These are phyloP conservation scores for Dreissena polymorpha DNA, from an alignment of 1,140 invertebrate genomes.

Conservation along the genomic window DNA sequence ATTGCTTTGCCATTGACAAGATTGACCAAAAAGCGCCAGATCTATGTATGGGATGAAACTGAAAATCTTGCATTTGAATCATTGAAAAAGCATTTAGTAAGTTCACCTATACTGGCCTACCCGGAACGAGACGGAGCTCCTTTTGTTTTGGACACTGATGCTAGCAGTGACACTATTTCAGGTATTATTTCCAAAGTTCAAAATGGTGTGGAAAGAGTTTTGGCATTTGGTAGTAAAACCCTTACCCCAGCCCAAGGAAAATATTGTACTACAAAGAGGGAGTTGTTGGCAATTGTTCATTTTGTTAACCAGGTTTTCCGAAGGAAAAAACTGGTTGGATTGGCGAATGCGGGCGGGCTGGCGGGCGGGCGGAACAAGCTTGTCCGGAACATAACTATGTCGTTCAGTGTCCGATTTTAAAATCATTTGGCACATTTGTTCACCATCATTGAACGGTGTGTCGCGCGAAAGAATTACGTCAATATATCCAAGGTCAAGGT, in stretches of 20 bases:
- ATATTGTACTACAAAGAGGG: slow-evolving; percentile 31
- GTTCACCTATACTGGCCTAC: slow-evolving; percentile 16
- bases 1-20: slow-evolving; percentile 12
- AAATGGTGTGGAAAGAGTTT: slow-evolving; percentile 31
- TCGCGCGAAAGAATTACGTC: too few relatives aligned
- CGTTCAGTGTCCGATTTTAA: too few relatives aligned
- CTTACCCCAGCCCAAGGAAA: slow-evolving; percentile 29
- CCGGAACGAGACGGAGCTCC: not conserved
- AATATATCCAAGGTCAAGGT: too few relatives aligned
- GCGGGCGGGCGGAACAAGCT: too few relatives aligned
- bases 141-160: slow-evolving; percentile 36
- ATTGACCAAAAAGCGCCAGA: slow-evolving; percentile 30
- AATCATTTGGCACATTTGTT: too few relatives aligned
- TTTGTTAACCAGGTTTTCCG: too few relatives aligned
- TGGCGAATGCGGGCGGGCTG: too few relatives aligned
- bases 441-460: too few relatives aligned
- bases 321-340: too few relatives aligned
- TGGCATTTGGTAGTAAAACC: slow-evolving; percentile 26
- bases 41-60: slow-evolving; percentile 24
- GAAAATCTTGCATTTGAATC: slow-evolving; percentile 14
- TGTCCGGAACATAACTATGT: too few relatives aligned
- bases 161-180: slow-evolving; percentile 17
- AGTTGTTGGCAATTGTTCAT: slow-evolving; percentile 31
- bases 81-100: slow-evolving; percentile 17
- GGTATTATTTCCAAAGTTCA: slow-evolving; percentile 35